phyloP scores from a whole-genome alignment of 2,888 invertebrate species.

The Antitype chi region DNA sequence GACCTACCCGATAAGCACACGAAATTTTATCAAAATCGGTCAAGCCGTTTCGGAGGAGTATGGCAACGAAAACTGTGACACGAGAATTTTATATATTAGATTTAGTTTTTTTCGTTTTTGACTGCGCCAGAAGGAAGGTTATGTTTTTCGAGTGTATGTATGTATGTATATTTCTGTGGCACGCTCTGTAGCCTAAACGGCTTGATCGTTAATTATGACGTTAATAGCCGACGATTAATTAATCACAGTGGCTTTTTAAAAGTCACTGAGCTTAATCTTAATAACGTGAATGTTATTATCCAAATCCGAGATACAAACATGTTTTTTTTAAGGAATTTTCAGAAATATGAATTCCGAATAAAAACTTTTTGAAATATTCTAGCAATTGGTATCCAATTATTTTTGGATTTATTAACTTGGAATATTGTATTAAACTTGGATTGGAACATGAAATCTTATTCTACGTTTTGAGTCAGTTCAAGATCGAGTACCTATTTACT shows the following conservation, averaged over 20 bases:
- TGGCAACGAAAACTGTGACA: no score
- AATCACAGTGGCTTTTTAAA: conserved; percentile 35
- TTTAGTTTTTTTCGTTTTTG: no score
- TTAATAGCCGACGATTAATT: conserved; percentile 45
- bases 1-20: no score
- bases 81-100: no score
- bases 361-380: conserved; percentile 3
- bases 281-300: conserved; percentile 29
- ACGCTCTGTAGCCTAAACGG: no score
- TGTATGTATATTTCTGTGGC: no score
- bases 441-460: neutral
- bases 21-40: no score
- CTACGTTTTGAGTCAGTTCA: neutral
- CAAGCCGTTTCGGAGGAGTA: no score
- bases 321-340: conserved; percentile 39
- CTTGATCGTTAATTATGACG: no score
- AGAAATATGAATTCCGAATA: conserved; percentile 16
- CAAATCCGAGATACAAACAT: conserved; percentile 15
- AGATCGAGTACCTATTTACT: neutral
- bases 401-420: neutral
- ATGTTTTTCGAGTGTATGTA: no score
- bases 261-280: conserved; percentile 49
- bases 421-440: neutral
- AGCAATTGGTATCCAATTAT: conserved; percentile 2
- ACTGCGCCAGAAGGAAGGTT: no score